Base-by-base conservation (phyloP, 64 coral and sea anemone species). In the Actinia equina region DNA sequence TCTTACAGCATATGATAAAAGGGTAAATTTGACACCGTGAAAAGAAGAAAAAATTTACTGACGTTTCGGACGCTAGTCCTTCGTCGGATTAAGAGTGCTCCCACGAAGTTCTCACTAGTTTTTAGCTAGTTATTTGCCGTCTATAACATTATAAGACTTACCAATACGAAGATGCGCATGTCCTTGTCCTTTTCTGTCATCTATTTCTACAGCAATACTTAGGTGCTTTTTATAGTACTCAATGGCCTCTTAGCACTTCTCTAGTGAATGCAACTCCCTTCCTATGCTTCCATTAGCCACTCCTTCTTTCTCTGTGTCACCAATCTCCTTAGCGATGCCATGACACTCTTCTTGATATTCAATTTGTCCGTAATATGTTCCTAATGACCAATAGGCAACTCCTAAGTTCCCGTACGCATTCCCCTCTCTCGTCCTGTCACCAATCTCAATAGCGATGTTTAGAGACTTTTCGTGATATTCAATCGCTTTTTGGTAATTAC, bases 381-480 rank as follows among this genome's bases (percentile, higher is more conserved):
- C 70, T n/a, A 89, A 42, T n/a, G 79, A 60, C 10, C 18, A 51
- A 89, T 70, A 83, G 58, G 80, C 19, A 52, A 44, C 79, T 45
- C 88, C 88, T 17, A 89, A 59, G 45, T 81, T 61, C 46, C 44
- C 65, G 27, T 59, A 82, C 20, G 67, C 52, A 51, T 77, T 65
- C 17, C 87, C 87, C 25, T 89, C 79, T 51, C 44, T 79, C 0
- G 83, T 60, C 60, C 23, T 65, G 80, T 89, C 88, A n/a, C 79
- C 88, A 6, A 69, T n/a, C 19, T 79, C 37, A 27, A 54, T 43
- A 30, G 59, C 59, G 45, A 89, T 70, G 41, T 49, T 44, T n/a
- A 89, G 44, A 42, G 42, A n/a, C 52, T 43, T 89, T 65, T 89
- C 52, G 71, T 89, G 55, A 17, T 51, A 89, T 59, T 89, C 88